Conservation (phyloP, 2,113 vertebrate genomes). For the Dromaius novaehollandiae region DNA sequence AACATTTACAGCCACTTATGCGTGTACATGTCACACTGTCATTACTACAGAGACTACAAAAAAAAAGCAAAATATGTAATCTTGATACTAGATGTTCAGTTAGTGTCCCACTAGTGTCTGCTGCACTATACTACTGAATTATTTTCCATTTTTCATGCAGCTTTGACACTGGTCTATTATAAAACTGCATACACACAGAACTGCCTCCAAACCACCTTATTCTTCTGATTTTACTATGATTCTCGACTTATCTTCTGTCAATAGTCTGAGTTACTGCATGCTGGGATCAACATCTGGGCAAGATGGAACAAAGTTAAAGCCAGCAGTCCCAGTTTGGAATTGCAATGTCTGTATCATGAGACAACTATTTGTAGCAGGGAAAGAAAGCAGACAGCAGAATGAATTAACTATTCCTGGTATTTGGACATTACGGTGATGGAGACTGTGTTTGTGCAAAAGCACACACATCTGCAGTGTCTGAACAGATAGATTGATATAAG, state of each 20-base stretch:
- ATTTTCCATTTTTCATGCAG: neutral
- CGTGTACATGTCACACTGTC: neutral
- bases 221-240: neutral
- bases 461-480: neutral
- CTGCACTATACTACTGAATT: neutral
- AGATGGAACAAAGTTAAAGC: neutral
- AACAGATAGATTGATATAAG: neutral
- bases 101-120: neutral
- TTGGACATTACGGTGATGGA: neutral
- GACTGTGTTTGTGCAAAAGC: neutral
- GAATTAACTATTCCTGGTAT: neutral
- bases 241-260: neutral
- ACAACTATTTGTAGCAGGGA: neutral
- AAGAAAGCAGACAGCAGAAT: neutral
- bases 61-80: neutral
- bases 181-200: neutral
- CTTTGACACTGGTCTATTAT: neutral
- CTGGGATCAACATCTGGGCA: neutral
- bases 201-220: neutral
- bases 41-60: neutral
- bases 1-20: neutral
- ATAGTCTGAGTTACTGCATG: neutral
- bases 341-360: neutral
- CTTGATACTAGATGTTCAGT: neutral
- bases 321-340: neutral